A percentile compares a stretch with the other conserved stretches of the same genome.
Conservation (phyloP, 2,113 vertebrate genomes). For the Sceloporus tristichus region DNA sequence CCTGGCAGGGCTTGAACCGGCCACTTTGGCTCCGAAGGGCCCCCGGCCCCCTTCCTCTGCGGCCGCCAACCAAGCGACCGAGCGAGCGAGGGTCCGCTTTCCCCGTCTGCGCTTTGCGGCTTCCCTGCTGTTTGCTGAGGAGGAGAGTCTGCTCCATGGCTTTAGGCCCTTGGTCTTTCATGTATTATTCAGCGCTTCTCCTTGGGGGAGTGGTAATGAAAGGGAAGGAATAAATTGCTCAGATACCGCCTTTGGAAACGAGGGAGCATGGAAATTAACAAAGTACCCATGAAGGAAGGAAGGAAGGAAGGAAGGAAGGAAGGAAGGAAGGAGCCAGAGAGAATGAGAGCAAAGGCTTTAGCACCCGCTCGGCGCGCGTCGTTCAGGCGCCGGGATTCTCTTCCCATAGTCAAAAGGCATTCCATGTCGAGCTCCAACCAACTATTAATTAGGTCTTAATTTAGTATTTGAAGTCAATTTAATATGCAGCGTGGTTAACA, state of each 20-base stretch:
- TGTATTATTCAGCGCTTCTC: background rate
- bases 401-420: background rate
- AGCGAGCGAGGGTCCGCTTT: too few species aligned
- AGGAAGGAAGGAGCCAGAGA: too few species aligned
- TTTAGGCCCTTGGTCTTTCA: background rate
- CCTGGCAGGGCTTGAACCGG: too few species aligned
- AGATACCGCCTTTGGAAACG: background rate
- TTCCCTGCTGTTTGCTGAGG: too few species aligned
- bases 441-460: constrained; percentile 9
- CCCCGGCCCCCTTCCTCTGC: too few species aligned
- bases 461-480: constrained; percentile 15
- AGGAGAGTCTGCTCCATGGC: too few species aligned
- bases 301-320: background rate
- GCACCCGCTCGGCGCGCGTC: background rate
- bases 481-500: background rate
- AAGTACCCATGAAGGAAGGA: too few species aligned
- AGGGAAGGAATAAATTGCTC: background rate
- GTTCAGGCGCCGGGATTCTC: background rate
- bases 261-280: background rate
- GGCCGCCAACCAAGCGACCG: too few species aligned
- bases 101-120: too few species aligned
- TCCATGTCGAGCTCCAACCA: constrained; percentile 1
- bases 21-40: too few species aligned
- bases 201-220: background rate
- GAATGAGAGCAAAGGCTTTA: background rate